Evolutionary conservation across 1,140 invertebrate genomes (phyloP).

Genomic region (Aphaenogaster rudis): DNA sequence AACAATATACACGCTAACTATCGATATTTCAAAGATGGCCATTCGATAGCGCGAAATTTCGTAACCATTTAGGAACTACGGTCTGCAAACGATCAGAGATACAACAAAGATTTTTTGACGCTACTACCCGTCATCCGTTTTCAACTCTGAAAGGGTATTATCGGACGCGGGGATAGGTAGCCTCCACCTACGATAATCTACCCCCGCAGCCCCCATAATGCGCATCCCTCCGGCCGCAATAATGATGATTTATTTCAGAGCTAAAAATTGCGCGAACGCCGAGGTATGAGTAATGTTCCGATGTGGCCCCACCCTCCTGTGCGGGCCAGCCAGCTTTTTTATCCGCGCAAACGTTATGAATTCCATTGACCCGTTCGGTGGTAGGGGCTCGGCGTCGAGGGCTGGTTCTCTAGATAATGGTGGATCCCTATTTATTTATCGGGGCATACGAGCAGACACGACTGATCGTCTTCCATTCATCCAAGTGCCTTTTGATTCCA

Average conservation of each 20-base stretch:
- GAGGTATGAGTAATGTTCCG: conserved; percentile 85
- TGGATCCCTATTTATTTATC: conserved; percentile 85
- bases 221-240: conserved; percentile 84
- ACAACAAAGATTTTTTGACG: conserved; percentile 51
- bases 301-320: conserved; percentile 79
- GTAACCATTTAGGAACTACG: conserved; percentile 6
- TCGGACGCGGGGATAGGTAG: conserved; percentile 61
- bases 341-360: conserved; percentile 84
- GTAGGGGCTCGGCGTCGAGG: conserved; percentile 79
- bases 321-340: conserved; percentile 80
- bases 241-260: conserved; percentile 87
- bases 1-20: background rate
- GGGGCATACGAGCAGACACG: conserved; percentile 77
- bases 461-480: conserved; percentile 78
- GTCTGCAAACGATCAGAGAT: conserved; percentile 48
- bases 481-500: conserved; percentile 74
- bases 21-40: background rate
- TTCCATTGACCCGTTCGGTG: conserved; percentile 83
- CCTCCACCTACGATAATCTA: conserved; percentile 83
- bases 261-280: conserved; percentile 85
- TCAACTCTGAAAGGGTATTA: conserved; percentile 59
- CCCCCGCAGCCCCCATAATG: conserved; percentile 83
- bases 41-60: background rate
- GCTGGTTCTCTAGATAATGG: conserved; percentile 84
- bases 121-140: conserved; percentile 68